Base-by-base conservation (phyloP, 2,797 vertebrate genomes). In the Chloroceryle inda region DNA sequence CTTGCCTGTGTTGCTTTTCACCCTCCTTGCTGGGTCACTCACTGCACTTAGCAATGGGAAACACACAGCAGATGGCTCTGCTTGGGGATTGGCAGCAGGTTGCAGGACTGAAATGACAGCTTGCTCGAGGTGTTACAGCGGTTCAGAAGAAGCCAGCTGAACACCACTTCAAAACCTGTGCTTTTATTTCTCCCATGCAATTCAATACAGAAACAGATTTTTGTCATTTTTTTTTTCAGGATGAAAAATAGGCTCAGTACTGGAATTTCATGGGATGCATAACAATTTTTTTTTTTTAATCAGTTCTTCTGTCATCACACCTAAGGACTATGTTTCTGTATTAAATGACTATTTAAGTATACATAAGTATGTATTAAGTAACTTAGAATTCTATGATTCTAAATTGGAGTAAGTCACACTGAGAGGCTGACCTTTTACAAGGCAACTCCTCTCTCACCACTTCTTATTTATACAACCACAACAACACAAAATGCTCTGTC, bases 401-500 rank as follows among this genome's bases (percentile, higher is more conserved):
- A 71, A 59, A 8, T n/a, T 72, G 18, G 9, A 67, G 64, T 52
- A 71, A 88, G 56, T 16, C 31, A n/a, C 12, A 37, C 18, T 44
- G 82, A 71, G 89, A 77, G 10, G 33, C 24, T 74, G 16, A 76
- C 11, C 18, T 71, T 94, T 73, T 68, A 26, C 24, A 58, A 58
- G 23, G n/a, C 29, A 4, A 10, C 14, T 21, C 14, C 10, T 2
- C 0, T 5, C 23, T 10, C 5, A 26, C 5, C 63, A 49, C 18
- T 21, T 94, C 26, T 88, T 29, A 35, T 64, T 82, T 78, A 16
- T 61, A 58, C 20, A 77, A 49, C 13, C 3, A 47, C 86, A 75
- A 4, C 21, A 77, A 56, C 38, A 52, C 86, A 74, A 64, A 63
- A 1, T 9, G 14, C 6, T 66, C 59, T 89, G 15, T 68, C 50